Evolutionary conservation across 2,113 vertebrate species (phyloP), one percentile per base, ranked within the genome.

Genomic region (Rhea pennata): DNA sequence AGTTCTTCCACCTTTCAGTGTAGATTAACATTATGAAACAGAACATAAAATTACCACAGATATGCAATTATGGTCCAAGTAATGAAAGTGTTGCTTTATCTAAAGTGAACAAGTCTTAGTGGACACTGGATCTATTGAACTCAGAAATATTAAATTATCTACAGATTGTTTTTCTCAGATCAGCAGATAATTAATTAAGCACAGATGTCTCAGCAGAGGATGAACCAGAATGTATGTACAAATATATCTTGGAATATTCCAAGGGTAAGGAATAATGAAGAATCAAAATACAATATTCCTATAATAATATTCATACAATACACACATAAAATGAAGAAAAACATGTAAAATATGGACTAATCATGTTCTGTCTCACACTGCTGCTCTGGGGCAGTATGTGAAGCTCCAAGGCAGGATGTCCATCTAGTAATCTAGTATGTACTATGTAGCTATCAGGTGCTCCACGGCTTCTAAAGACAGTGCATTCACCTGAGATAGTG

Each of bases 101-200:
- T 7, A 71, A 58, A 74, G 56, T 13, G 62, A 76, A 85, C 69
- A n/a, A 23, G 6, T 64, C 84, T 82, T 79, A 36, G 53, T 70
- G 51, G 67, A 54, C 23, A 50, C 21, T 73, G 39, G 21, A 77
- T 83, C 23, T 74, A 69, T 19, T 91, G 61, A 80, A 71, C 5
- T 62, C 8, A 40, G 87, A 90, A 92, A 75, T 56, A 94, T 78
- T 86, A 65, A 61, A 91, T 84, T 81, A 15, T 69, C 36, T 80
- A 51, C 42, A 67, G 26, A 83, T 81, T 74, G 26, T 59, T 95
- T 93, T 82, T 70, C 85, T 88, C 76, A 90, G 54, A 44, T 94
- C 88, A 88, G 31, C 46, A 86, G 82, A 81, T 39, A 90, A 93
- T 93, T 87, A 91, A 87, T 95, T 83, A 93, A 76, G 22, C 46